Evolutionary conservation across 2,113 vertebrate species (phyloP), one percentile per base, ranked within the genome.

Genomic region (Chloroceryle aenea): DNA sequence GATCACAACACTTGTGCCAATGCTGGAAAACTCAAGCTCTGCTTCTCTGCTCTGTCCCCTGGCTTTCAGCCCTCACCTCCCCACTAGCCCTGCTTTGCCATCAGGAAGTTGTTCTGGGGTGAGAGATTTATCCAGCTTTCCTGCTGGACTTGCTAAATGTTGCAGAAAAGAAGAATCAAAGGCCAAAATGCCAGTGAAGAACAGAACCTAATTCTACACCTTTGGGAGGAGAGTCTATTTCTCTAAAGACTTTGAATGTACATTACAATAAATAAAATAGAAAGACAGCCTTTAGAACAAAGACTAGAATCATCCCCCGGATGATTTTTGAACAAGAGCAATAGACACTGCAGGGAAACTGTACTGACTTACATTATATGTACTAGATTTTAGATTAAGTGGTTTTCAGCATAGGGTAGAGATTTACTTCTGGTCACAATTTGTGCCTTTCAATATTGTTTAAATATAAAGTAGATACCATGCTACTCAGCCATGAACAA

Each of bases 341-440:
- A 63, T 52, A 34, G 5, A 9, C 12, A 30, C 34, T 40, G 10
- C 52, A 82, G 42, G 26, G 42, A 62, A 61, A 29, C 5, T 79
- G 43, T 59, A 30, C 26, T 87, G 43, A 52, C 17, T 74, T 93
- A 75, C 16, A 8, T 43, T 25, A 61, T 10, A 27, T 47, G 14
- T 15, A 48, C 36, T n/a, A n/a, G n/a, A n/a, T n/a, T n/a, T n/a
- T n/a, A n/a, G n/a, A n/a, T n/a, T n/a, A n/a, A n/a, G n/a, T n/a
- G n/a, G n/a, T n/a, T 73, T 69, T 66, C 43, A 67, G 38, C 22
- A 47, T 42, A 34, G 56, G 6, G 47, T 6, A 92, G 11, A 71
- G 42, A 78, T 93, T 66, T 62, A 22, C 68, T 90, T 87, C 30
- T 80, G 32, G 15, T 86, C 45, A 79, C 25, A 85, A 72, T 45